phyloP scores from a whole-genome alignment of 64 coral and sea anemone species.

The Stylophora pistillata region DNA sequence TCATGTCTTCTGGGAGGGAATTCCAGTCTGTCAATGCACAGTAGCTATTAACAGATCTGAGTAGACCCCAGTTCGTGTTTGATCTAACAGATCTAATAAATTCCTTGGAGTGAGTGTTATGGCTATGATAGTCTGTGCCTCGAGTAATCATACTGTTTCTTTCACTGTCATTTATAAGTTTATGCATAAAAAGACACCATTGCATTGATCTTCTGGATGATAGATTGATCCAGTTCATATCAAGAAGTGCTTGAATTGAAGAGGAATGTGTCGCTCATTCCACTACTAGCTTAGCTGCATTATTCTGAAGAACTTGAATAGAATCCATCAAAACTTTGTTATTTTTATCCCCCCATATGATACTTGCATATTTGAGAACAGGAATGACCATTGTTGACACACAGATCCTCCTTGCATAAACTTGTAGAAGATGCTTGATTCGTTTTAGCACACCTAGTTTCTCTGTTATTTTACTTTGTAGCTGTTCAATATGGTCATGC shows the following conservation, averaged over 20 bases:
- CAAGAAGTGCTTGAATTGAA: background rate
- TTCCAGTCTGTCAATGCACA: background rate
- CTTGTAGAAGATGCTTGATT: conserved; percentile 44
- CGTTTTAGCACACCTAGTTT: conserved; percentile 29
- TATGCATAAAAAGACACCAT: background rate
- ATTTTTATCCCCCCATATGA: too few relatives aligned
- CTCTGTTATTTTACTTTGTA: conserved; percentile 35
- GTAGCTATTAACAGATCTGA: background rate
- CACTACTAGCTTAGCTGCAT: background rate
- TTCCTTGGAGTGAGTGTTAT: too few relatives aligned
- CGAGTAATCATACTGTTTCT: too few relatives aligned
- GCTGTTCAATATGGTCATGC: conserved; percentile 43
- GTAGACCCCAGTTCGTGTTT: too few relatives aligned
- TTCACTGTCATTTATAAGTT: background rate
- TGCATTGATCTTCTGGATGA: conserved; percentile 11
- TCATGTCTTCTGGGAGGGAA: background rate
- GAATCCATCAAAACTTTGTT: background rate
- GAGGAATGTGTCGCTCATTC: background rate
- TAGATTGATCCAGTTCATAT: background rate
- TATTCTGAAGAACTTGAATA: conserved; percentile 29
- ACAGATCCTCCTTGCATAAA: conserved; percentile 14
- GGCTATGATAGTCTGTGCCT: too few relatives aligned
- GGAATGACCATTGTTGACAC: conserved; percentile 24
- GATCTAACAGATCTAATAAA: too few relatives aligned
- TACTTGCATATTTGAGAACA: conserved; percentile 16